These are phyloP conservation scores for Papilio polytes DNA, from an alignment of 1,140 invertebrate species.

Conservation along the genomic window DNA sequence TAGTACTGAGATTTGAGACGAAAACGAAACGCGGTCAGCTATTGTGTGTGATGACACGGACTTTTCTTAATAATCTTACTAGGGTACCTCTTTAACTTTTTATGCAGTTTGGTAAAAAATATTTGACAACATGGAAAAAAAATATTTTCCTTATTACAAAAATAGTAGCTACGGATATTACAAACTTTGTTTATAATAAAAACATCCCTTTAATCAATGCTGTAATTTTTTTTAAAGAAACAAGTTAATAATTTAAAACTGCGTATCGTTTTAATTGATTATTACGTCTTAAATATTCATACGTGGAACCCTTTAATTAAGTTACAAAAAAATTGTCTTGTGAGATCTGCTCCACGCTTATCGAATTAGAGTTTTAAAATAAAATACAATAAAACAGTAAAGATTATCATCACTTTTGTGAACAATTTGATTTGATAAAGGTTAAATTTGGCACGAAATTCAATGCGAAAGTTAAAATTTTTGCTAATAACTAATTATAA, in stretches of 20 bases:
- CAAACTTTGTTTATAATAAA: too few relatives aligned
- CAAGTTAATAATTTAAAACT: too few relatives aligned
- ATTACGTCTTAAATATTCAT: background rate
- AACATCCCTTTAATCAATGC: too few relatives aligned
- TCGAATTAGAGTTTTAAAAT: background rate
- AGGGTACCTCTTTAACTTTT: constrained; percentile 35
- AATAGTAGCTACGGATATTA: background rate
- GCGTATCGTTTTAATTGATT: too few relatives aligned
- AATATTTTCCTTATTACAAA: background rate
- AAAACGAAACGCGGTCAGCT: constrained; percentile 29
- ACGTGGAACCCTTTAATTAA: background rate
- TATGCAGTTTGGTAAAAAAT: background rate
- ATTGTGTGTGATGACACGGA: constrained; percentile 49
- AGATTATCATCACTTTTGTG: background rate
- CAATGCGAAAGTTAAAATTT: too few relatives aligned
- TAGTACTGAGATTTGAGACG: constrained; percentile 21
- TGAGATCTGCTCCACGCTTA: background rate
- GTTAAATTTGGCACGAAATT: background rate
- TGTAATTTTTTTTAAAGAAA: too few relatives aligned
- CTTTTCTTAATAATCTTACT: constrained; percentile 28
- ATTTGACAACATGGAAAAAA: too few relatives aligned
- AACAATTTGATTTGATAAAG: background rate
- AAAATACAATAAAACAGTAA: background rate
- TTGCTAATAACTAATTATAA: too few relatives aligned
- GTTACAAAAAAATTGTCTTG: background rate